Conservation (phyloP, 1,140 invertebrate genomes). For the Heliconius hermathena region DNA sequence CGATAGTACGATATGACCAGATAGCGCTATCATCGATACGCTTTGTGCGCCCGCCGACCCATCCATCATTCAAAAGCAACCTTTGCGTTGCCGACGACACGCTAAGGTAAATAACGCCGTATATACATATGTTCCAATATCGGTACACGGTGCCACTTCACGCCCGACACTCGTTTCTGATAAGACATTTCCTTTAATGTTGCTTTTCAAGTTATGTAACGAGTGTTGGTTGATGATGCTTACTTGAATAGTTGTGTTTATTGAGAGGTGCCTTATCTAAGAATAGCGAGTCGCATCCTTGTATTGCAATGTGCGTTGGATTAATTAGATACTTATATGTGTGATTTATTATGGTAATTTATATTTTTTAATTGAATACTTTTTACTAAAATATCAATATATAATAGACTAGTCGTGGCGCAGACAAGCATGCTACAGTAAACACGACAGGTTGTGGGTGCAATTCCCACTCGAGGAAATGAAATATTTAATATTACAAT, state of each 20-base stretch:
- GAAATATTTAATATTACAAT: too few relatives aligned
- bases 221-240: constrained; percentile 28
- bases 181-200: constrained; percentile 69
- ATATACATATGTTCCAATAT: constrained; percentile 71
- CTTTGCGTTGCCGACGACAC: constrained; percentile 69
- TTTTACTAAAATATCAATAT: neutral
- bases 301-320: neutral
- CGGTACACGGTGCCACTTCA: constrained; percentile 66
- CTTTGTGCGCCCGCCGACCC: constrained; percentile 74
- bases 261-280: neutral
- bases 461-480: too few relatives aligned
- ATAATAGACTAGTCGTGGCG: too few relatives aligned
- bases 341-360: neutral
- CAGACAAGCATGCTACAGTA: too few relatives aligned
- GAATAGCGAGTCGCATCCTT: neutral
- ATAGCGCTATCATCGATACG: constrained; percentile 72
- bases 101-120: constrained; percentile 67
- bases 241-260: constrained; percentile 12
- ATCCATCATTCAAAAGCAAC: constrained; percentile 73
- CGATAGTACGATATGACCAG: constrained; percentile 62
- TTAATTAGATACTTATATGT: neutral
- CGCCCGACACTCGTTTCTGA: constrained; percentile 57
- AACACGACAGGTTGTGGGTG: too few relatives aligned
- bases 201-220: constrained; percentile 46
- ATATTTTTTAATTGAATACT: neutral